Base-by-base conservation (phyloP, 2,888 invertebrate species). In the Melanostoma mellinum region DNA sequence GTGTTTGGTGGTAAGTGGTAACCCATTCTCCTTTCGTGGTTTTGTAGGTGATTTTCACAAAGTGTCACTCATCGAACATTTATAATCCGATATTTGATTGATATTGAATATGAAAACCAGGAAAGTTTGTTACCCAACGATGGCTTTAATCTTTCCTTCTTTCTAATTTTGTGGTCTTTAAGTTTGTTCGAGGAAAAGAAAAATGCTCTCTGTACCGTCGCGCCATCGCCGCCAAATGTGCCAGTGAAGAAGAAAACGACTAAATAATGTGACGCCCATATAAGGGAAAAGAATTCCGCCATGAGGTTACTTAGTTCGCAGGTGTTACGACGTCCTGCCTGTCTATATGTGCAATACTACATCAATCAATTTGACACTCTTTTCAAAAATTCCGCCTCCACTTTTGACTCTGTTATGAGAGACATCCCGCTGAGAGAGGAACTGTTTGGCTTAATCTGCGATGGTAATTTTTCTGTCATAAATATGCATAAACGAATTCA, bases 31-130 rank as follows among this genome's bases (percentile, higher is more conserved):
- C 35, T 67, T 56, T 65, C 60, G 72, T 65, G 69, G 63, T 44
- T 71, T 63, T 52, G 20, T 9, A 52, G 20, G 10, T 48, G 6
- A 6, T 38, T 46, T 30, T 40, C 33, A 55, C 46, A 48, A 73
- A 63, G 63, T 82, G 81, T 73, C 81, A 61, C 58, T 67, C 48
- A 55, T 75, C 53, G 58, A 72, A 40, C 20, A 67, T 48, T 48
- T 46, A 40, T 72, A 67, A 69, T 82, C 73, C 40, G 61, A 30
- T 68, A 68, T 30, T 72, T 73, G 82, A 77, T 63, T 52, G 72
- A 58, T 77, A 77, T 82, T 58, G 63, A 53, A 78, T 74, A 58
- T 82, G 82, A 82, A 78, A 78, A 82, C 73, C 82, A 68, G 78
- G 82, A 82, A 82, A 82, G 35, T 63, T 30, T 63, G 52, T 74